Conservation (phyloP, 1,140 invertebrate genomes). For the Cotesia typhae region DNA sequence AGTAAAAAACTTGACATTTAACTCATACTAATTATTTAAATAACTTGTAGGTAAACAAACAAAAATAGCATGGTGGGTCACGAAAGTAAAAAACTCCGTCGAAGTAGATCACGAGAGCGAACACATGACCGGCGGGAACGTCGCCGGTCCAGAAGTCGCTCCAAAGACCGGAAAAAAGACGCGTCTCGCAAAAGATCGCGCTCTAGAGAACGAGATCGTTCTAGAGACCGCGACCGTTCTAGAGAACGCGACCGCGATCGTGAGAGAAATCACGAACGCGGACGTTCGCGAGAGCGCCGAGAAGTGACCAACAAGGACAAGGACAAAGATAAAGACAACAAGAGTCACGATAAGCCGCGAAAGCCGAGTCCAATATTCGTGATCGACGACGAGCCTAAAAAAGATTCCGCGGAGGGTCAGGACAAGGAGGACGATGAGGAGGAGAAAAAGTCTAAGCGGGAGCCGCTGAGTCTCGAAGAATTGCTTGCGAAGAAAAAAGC, state of each 20-base stretch:
- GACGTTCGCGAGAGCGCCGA: slow-evolving; percentile 53
- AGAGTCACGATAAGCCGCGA: slow-evolving; percentile 54
- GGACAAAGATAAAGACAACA: too few relatives aligned
- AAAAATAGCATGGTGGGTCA: slow-evolving; percentile 51
- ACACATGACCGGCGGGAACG: slow-evolving; percentile 56
- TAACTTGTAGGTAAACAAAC: too few relatives aligned
- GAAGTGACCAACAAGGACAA: slow-evolving; percentile 52
- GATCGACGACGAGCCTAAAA: slow-evolving; percentile 60
- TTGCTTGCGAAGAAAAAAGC: slow-evolving; percentile 95
- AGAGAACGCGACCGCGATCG: slow-evolving; percentile 43
- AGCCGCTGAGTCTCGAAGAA: slow-evolving; percentile 96
- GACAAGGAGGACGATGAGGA: slow-evolving; percentile 62
- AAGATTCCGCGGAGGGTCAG: slow-evolving; percentile 50
- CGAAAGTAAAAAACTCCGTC: slow-evolving; percentile 55
- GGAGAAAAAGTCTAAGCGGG: slow-evolving; percentile 72
- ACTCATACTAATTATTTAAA: too few relatives aligned
- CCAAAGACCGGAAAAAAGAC: slow-evolving; percentile 56
- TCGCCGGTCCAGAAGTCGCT: slow-evolving; percentile 58
- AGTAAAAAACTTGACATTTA: too few relatives aligned
- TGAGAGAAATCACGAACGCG: slow-evolving; percentile 57
- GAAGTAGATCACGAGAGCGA: slow-evolving; percentile 60
- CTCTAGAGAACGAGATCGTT: slow-evolving; percentile 52
- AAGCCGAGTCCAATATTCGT: slow-evolving; percentile 54
- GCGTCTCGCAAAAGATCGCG: slow-evolving; percentile 49
- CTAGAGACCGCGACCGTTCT: slow-evolving; percentile 54